A percentile compares a stretch with the other conserved stretches of the same genome.
phyloP scores from a whole-genome alignment of 2,113 vertebrate species.

The Mastomys natalensis region DNA sequence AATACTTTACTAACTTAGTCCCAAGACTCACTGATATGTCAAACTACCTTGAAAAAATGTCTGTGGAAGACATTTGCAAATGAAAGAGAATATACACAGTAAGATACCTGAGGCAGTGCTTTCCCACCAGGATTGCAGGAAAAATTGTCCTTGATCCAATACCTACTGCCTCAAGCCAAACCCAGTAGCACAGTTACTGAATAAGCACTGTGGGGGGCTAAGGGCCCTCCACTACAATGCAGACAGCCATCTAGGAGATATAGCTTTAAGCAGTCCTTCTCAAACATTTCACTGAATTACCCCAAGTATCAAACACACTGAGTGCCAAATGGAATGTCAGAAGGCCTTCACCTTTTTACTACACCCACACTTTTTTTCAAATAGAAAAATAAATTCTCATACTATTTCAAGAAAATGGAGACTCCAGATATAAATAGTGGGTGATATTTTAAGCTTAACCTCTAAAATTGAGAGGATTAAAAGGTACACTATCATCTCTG shows the following conservation, averaged over 20 bases:
- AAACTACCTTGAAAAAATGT: slow-evolving; percentile 8
- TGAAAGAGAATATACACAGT: neutral
- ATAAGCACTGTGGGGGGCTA: neutral
- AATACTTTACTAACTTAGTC: neutral
- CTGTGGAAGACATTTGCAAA: neutral
- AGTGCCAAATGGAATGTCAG: neutral
- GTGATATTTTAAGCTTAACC: neutral
- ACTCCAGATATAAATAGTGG: neutral
- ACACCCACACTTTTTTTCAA: neutral
- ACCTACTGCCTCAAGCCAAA: neutral
- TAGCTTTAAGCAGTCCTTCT: neutral
- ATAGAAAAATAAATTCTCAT: slow-evolving; percentile 19
- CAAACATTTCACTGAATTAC: slow-evolving; percentile 8
- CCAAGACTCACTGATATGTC: neutral
- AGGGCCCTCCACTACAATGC: neutral
- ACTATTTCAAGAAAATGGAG: slow-evolving; percentile 15
- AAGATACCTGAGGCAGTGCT: neutral
- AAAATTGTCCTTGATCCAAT: neutral
- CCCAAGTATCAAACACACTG: neutral
- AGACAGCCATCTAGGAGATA: slow-evolving; percentile 8
- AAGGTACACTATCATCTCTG: neutral
- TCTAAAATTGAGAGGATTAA: neutral
- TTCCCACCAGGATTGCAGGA: neutral
- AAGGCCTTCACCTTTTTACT: slow-evolving; percentile 1
- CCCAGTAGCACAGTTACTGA: neutral